Evolutionary conservation across 2,797 vertebrate species (phyloP).

Genomic region (Podarcis siculus): DNA sequence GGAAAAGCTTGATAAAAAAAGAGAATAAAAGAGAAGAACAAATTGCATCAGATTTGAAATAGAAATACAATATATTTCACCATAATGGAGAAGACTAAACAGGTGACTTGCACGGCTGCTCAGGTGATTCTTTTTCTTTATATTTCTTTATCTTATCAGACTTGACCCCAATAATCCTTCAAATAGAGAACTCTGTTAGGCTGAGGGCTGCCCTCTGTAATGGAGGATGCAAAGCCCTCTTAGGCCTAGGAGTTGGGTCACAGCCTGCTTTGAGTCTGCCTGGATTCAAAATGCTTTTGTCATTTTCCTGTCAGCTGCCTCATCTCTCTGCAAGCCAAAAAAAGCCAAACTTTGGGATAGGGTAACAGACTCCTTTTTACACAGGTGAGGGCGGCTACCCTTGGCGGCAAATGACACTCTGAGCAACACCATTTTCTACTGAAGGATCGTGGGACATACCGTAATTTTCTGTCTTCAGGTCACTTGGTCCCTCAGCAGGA

Average conservation of each 20-base stretch:
- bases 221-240: too few species aligned
- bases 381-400: background rate
- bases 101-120: background rate
- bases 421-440: background rate
- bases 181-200: too few species aligned
- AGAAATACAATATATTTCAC: background rate
- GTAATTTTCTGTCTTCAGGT: background rate
- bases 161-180: too few species aligned
- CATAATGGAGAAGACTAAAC: background rate
- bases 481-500: background rate
- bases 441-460: background rate
- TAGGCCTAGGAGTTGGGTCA: too few species aligned
- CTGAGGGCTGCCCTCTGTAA: too few species aligned
- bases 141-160: too few species aligned
- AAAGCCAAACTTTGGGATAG: background rate
- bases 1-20: too few species aligned
- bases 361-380: background rate
- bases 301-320: background rate
- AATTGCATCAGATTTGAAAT: background rate
- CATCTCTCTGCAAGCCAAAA: too few species aligned
- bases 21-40: too few species aligned
- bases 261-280: too few species aligned
- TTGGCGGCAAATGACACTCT: background rate
- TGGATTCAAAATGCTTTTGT: background rate
- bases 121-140: background rate